Percentiles rank a stretch among this genome's conserved stretches.
Conservation (phyloP, 2,797 vertebrate species). For the Buceros bicornis region DNA sequence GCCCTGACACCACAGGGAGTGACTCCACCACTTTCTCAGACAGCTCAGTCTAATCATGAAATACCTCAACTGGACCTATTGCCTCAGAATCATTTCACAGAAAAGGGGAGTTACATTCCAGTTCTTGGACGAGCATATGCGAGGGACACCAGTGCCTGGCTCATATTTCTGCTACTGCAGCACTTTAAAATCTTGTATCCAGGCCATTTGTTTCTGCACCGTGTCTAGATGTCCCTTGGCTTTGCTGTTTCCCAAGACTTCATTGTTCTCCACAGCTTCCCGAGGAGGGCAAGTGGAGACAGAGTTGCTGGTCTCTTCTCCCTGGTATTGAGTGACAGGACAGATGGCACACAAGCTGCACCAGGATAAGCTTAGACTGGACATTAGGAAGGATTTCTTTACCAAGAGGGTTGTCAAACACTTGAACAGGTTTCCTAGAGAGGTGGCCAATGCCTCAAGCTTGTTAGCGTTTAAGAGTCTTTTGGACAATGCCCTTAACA, state of each 20-base stretch:
- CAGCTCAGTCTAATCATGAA: not conserved
- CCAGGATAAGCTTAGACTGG: not conserved
- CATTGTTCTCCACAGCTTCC: not conserved
- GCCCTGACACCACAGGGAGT: not conserved
- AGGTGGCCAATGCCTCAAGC: not conserved
- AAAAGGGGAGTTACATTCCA: not conserved
- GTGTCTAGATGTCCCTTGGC: not conserved
- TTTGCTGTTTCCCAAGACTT: not conserved
- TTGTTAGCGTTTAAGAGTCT: too few species aligned
- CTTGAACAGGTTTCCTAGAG: not conserved
- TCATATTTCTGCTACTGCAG: not conserved
- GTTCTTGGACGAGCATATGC: not conserved
- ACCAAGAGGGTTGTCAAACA: not conserved
- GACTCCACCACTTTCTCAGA: not conserved
- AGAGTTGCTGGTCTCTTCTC: not conserved
- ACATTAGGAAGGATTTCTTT: not conserved
- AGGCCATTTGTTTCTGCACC: not conserved
- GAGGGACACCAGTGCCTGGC: not conserved
- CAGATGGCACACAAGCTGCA: fast-evolving
- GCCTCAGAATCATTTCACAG: not conserved
- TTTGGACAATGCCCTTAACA: too few species aligned
- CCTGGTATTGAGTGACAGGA: not conserved
- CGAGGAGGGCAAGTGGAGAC: not conserved
- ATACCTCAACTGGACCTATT: not conserved
- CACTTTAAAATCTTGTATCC: not conserved